Evolutionary conservation across 2,113 vertebrate species (phyloP).

Genomic region (Prunella fulvescens): DNA sequence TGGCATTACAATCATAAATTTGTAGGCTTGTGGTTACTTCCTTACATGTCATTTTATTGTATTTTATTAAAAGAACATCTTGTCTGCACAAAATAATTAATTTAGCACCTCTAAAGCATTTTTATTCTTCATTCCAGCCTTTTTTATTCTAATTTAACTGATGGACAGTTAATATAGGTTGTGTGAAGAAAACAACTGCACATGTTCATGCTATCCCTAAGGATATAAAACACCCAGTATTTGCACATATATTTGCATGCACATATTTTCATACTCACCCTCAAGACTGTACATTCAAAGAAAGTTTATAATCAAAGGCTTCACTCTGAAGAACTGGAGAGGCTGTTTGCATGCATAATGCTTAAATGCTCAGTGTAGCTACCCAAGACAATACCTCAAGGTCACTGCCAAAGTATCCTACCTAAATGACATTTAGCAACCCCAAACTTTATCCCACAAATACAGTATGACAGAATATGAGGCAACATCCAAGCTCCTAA

Average conservation of each 20-base stretch:
- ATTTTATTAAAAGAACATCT: not conserved
- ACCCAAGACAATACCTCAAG: not conserved
- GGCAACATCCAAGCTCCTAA: rapidly evolving
- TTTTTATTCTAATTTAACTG: not conserved
- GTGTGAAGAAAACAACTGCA: not conserved
- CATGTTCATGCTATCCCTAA: not conserved
- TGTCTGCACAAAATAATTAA: not conserved
- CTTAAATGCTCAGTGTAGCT: not conserved
- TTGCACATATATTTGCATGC: not conserved
- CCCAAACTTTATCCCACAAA: not conserved
- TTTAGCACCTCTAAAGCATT: not conserved
- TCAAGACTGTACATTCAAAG: not conserved
- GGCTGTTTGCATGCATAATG: not conserved
- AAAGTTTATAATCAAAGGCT: not conserved
- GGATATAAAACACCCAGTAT: not conserved
- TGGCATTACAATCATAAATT: not conserved
- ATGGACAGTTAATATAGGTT: not conserved
- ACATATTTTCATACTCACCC: not conserved
- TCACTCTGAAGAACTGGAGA: not conserved
- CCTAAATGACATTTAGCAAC: not conserved
- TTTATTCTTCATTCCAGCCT: not conserved
- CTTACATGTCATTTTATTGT: not conserved
- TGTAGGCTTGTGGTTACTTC: not conserved
- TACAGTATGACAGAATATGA: not conserved
- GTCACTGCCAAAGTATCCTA: not conserved